Evolutionary conservation across 1,140 invertebrate genomes (phyloP).

Genomic region (Bradynema listronoti): DNA sequence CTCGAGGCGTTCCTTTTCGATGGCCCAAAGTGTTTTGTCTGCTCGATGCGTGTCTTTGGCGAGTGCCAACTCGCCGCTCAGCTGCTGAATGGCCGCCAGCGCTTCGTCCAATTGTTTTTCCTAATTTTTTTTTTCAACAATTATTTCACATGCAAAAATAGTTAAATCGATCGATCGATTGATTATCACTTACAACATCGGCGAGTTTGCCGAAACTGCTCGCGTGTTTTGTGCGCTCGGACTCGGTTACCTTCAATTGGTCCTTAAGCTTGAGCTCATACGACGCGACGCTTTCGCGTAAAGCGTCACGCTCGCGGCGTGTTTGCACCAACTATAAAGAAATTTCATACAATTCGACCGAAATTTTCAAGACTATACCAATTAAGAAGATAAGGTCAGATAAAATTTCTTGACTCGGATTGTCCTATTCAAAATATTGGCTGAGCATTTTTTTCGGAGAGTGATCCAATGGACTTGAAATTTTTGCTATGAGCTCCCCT

Average conservation of each 20-base stretch:
- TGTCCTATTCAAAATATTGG: too few relatives aligned
- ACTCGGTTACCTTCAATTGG: constrained; percentile 37
- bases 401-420: too few relatives aligned
- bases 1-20: constrained; percentile 39
- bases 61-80: constrained; percentile 41
- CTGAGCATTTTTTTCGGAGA: too few relatives aligned
- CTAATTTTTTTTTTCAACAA: constrained; percentile 7
- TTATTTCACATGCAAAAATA: neutral
- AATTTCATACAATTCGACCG: too few relatives aligned
- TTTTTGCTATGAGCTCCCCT: too few relatives aligned
- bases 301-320: constrained; percentile 45
- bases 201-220: constrained; percentile 22
- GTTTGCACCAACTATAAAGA: constrained; percentile 45
- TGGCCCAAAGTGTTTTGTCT: constrained; percentile 48
- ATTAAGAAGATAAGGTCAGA: too few relatives aligned
- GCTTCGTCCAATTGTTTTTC: constrained; percentile 38
- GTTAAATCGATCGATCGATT: too few relatives aligned
- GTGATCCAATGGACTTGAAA: too few relatives aligned
- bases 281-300: constrained; percentile 29
- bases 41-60: constrained; percentile 47
- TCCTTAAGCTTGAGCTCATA: constrained; percentile 42
- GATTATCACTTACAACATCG: constrained; percentile 33
- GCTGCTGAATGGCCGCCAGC: constrained; percentile 34
- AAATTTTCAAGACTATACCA: too few relatives aligned
- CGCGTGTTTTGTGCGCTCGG: constrained; percentile 28